Base-by-base conservation (phyloP, 2,113 vertebrate species). In the Bolborhynchus lineola region DNA sequence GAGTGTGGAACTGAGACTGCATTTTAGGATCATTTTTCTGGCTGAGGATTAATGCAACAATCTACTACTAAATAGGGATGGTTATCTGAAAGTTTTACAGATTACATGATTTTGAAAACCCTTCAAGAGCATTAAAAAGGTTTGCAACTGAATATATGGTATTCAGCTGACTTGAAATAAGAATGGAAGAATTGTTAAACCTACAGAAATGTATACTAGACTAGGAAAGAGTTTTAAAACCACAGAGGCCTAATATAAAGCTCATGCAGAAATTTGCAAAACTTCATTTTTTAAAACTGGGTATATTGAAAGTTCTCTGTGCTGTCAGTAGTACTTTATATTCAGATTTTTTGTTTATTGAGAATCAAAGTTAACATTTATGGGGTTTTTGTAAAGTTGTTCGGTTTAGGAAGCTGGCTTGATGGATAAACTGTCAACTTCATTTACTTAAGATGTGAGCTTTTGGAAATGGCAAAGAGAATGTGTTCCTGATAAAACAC, bases 1-100 rank as follows among this genome's bases (percentile, higher is more conserved):
- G 39, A 86, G 26, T 37, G 15, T 26, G 94, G 68, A 81, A 80
- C 42, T 42, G 31, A 91, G n/a, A 21, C 42, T 84, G 42, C 55
- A 47, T 90, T 93, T 95, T 78, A 81, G 55, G 76, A 90, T 84
- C 39, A 47, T 42, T 81, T 96, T 94, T 93, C 92, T 86, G 69
- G 4, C 29, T 10, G 21, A 82, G 62, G 39, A 72, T 94, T 87
- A 93, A 49, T 86, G 50, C 21, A 80, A 53, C 92, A 84, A 69
- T 82, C 42, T 88, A 9, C 41, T 84, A 37, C 75, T 90, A 87
- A 79, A 50, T 33, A 89, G 35, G 62, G 69, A 59, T 68, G 24
- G 3, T 17, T 78, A 60, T 86, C 69, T 84, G 44, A 79, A 86
- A 75, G 52, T 76, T 92, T 87, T 87, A 62, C 37, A 50, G 72